Evolutionary conservation across 2,113 vertebrate species (phyloP).

Genomic region (Zingel zingel): DNA sequence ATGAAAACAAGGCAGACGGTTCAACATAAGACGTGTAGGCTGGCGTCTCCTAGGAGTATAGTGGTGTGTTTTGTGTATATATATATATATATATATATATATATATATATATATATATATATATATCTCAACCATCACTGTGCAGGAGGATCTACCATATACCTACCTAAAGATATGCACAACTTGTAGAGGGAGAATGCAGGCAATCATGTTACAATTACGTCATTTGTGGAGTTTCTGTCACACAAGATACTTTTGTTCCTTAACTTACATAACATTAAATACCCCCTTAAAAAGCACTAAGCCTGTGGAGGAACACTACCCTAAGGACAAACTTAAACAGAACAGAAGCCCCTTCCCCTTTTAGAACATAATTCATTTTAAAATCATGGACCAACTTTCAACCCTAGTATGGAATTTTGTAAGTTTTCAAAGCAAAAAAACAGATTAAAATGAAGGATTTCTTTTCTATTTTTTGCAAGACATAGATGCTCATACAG

Average conservation of each 20-base stretch:
- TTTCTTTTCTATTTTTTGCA: slow-evolving; percentile 35
- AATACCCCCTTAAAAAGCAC: background rate
- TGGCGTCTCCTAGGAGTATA: background rate
- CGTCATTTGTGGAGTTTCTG: too few species aligned
- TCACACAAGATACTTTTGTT: background rate
- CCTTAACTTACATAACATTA: background rate
- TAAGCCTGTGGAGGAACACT: too few species aligned
- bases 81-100: too few species aligned
- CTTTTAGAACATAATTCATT: background rate
- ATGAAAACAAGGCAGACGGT: background rate
- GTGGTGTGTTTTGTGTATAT: background rate
- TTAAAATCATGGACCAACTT: background rate
- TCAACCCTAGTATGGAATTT: background rate
- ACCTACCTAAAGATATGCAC: background rate
- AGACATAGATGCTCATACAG: slow-evolving; percentile 26
- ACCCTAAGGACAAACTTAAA: background rate
- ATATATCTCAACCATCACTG: background rate
- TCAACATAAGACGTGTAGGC: background rate
- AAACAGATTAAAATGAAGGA: background rate
- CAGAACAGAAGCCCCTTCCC: background rate
- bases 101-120: too few species aligned
- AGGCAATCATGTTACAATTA: background rate
- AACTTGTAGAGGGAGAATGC: background rate
- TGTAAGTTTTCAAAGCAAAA: too few species aligned
- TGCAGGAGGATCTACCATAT: background rate